Percentiles rank a stretch among this genome's conserved stretches.
Conservation (phyloP, 2,797 vertebrate species). For the Eulemur albifrons region DNA sequence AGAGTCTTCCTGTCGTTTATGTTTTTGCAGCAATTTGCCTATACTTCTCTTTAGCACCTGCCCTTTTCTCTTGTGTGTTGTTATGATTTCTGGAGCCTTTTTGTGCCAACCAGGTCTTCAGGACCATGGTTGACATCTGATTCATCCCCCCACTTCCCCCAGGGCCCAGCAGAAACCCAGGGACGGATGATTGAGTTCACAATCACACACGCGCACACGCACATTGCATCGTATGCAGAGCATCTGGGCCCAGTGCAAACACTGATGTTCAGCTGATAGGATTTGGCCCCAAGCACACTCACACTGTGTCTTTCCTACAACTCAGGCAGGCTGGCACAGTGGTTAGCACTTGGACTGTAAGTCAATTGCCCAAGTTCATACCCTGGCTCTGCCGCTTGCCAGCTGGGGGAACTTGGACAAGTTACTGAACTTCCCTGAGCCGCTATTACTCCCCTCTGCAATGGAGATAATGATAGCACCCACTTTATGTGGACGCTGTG, state of each 20-base stretch:
- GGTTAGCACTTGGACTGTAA: not conserved
- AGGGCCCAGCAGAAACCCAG: not conserved
- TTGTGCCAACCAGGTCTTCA: not conserved
- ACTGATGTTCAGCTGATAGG: not conserved
- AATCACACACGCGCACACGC: fast-evolving
- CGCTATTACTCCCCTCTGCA: not conserved
- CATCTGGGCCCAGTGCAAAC: not conserved
- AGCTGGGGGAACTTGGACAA: not conserved
- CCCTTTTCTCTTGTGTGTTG: not conserved
- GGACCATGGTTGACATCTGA: not conserved
- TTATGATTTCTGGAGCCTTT: not conserved
- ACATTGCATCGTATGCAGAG: not conserved
- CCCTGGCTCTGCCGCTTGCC: not conserved
- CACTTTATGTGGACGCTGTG: not conserved
- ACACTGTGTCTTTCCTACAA: not conserved
- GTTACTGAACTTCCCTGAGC: not conserved
- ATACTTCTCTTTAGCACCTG: not conserved
- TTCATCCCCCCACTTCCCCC: no score
- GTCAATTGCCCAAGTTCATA: not conserved
- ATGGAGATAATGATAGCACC: not conserved
- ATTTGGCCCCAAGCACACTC: not conserved
- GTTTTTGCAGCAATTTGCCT: not conserved
- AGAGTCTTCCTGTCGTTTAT: not conserved
- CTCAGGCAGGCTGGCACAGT: not conserved
- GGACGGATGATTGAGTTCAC: not conserved